These are phyloP conservation scores for Rhynchophorus ferrugineus DNA, from an alignment of 1,140 invertebrate genomes.

Conservation along the genomic window DNA sequence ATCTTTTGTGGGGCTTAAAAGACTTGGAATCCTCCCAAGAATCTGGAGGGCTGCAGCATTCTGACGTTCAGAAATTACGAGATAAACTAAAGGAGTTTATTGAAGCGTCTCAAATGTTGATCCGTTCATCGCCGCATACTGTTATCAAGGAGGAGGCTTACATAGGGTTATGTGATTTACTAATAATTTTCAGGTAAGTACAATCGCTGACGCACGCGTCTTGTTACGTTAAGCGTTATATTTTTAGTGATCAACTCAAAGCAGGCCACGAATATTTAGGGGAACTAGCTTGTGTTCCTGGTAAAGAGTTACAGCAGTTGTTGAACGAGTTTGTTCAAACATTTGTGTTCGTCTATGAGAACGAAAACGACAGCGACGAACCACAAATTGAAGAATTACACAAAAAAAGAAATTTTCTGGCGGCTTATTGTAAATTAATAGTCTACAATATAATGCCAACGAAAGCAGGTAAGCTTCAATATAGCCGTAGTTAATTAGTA, in stretches of 20 bases:
- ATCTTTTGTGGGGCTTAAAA: conserved; percentile 77
- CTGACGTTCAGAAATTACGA: conserved; percentile 33
- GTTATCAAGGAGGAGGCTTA: conserved; percentile 57
- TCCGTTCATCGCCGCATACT: conserved; percentile 34
- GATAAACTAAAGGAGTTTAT: conserved; percentile 37
- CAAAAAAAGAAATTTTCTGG: conserved; percentile 90
- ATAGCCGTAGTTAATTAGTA: background rate
- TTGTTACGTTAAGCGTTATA: background rate
- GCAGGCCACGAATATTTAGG: conserved; percentile 52
- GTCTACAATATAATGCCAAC: conserved; percentile 96
- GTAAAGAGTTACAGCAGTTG: conserved; percentile 68
- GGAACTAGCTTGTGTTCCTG: conserved; percentile 75
- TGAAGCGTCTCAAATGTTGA: conserved; percentile 36
- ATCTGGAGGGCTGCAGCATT: conserved; percentile 41
- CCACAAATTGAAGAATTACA: conserved; percentile 93
- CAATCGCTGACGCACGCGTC: background rate
- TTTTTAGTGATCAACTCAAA: conserved; percentile 66
- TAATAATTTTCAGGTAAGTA: conserved; percentile 70
- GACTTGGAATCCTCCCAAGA: conserved; percentile 69
- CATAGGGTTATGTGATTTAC: conserved; percentile 86
- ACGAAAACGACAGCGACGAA: conserved; percentile 65
- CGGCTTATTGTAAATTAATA: conserved; percentile 95
- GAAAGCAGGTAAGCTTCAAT: conserved; percentile 51
- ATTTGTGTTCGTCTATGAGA: conserved; percentile 70
- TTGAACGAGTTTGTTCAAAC: conserved; percentile 88